Evolutionary conservation across 37 sponge, comb jelly and placozoan species (phyloP), one percentile per base, ranked within the genome.

Genomic region (Chondrosia reniformis): DNA sequence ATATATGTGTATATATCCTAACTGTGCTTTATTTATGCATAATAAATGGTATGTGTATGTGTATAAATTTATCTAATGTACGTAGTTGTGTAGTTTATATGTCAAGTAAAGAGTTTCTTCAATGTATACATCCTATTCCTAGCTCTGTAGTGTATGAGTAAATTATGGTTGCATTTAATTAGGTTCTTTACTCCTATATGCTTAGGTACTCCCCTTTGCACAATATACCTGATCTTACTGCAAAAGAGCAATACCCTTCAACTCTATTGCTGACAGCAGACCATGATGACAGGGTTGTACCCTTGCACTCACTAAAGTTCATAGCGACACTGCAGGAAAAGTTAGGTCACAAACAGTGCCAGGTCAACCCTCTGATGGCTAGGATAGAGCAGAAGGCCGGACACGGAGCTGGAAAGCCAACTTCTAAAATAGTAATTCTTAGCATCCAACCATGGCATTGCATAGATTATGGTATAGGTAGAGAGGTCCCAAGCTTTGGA

Each of bases 261-360:
- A 85, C 81, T 8, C 84, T 97, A 39, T 76, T 95, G 0, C 63
- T 94, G 66, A 95, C 98, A 21, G 99, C 86, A 1, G 99, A 98
- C 80, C 99, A 98, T 83, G 99, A 98, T 80, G 99, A 98, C 74
- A 76, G 99, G 39, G 99, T 98, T 25, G 95, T 95, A 12, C 99
- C 99, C 15, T 84, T 98, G 25, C 99, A 98, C 73, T 95, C 99
- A 1, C 85, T 89, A 78, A 98, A 98, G 83, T 98, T 84, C 82
- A 87, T 89, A 5, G 78, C 96, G 22, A 75, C 85, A 55, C 62
- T 98, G 7, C 96, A 95, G 25, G 67, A 83, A 38, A 33, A 17
- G n/a, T 58, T 95, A 58, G 66, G 79, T 30, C 80, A 45, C 3
- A 30, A 46, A 15, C 66, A 30, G 42, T 7, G 19, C 17, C 78